Base-by-base conservation (phyloP, 2,113 vertebrate species). In the Scomber colias region DNA sequence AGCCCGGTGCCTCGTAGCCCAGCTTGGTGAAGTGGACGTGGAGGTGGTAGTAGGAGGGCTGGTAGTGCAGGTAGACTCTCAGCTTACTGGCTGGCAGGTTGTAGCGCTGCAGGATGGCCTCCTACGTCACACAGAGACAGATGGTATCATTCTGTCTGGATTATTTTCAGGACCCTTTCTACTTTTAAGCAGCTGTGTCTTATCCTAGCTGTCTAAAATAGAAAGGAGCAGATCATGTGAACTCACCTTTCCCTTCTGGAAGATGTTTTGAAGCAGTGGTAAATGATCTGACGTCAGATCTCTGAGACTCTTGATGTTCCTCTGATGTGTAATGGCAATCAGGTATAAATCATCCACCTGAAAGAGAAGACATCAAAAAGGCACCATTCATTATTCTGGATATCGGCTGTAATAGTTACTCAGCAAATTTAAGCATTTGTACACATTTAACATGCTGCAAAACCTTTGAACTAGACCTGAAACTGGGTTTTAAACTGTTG, bases 11-110 rank as follows among this genome's bases (percentile, higher is more conserved):
- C 0, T 99, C 96, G 0, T 96, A 97, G 84, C 95, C 94, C 93
- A 99, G 90, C 1, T 96, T 95, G 0, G 96, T 99, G 94, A 99
- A 97, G 63, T 99, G 97, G 17, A 99, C 93, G 0, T 99, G 98
- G 10, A 99, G 94, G 92, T 99, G 98, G 78, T 96, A 96, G 87
- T 99, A 99, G 44, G 98, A 99, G 0, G 98, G 98, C 59, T 97
- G 97, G 93, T 99, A 99, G 86, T 99, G 98, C 71, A 99, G 91
- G 90, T 97, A 98, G 49, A 97, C 85, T 0, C 97, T 92, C 70
- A 99, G 93, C 48, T 94, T 95, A 60, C 93, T 93, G 11, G 81
- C 86, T 0, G 90, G 79, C 44, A 98, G 71, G 0, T 87, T 76
- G 0, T 96, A 99, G 0, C 80, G 93, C 91, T 95, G 82, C 53